Evolutionary conservation across 1,140 invertebrate species (phyloP).

Genomic region (Tetragonula clypearis): DNA sequence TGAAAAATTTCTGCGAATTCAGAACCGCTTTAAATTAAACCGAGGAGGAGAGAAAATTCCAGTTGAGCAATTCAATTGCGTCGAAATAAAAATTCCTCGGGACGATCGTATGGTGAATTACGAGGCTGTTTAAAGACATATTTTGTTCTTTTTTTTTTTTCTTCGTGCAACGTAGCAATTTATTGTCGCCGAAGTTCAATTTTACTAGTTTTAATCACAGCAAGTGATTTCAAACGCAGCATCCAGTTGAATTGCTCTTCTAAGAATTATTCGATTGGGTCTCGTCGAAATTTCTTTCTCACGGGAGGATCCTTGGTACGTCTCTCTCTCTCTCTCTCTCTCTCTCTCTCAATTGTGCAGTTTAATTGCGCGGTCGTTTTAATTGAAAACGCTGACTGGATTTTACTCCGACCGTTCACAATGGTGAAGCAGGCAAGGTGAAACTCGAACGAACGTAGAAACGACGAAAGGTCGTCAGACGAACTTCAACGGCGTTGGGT

Average conservation of each 20-base stretch:
- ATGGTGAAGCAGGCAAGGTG: slow-evolving; percentile 26
- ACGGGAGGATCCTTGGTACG: no score
- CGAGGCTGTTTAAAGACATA: no score
- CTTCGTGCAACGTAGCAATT: no score
- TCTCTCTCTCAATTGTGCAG: background rate
- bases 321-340: no score
- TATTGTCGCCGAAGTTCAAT: no score
- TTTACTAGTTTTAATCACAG: no score
- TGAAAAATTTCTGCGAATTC: background rate
- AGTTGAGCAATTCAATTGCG: background rate
- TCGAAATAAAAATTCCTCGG: background rate
- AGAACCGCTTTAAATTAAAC: background rate
- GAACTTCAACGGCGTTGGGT: slow-evolving; percentile 45
- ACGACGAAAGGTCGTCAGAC: slow-evolving; percentile 50
- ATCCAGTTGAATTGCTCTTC: no score
- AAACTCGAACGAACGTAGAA: slow-evolving; percentile 41
- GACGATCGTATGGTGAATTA: background rate
- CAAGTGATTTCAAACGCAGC: no score
- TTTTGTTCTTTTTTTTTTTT: no score
- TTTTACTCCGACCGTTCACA: background rate
- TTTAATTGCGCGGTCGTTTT: background rate
- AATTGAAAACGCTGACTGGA: background rate
- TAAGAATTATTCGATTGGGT: no score
- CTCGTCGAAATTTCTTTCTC: no score
- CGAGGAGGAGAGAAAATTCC: background rate